Evolutionary conservation across 1,140 invertebrate genomes (phyloP), one percentile per base, ranked within the genome.

Genomic region (Brachionus calyciflorus): DNA sequence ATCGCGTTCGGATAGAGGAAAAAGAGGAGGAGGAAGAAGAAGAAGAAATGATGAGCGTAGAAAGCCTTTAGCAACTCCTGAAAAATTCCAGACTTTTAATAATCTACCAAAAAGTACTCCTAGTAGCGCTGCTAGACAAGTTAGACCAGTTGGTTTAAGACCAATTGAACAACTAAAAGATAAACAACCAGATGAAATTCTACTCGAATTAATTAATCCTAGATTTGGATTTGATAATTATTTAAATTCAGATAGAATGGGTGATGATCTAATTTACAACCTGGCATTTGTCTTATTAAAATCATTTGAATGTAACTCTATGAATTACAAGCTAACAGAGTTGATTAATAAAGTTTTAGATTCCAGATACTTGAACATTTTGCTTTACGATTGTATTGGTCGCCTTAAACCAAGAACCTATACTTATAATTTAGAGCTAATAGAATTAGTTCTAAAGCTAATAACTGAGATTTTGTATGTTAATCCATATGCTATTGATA

Each of bases 301-400:
- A 46, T 19, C 37, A 14, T 65, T 41, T 21, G 60, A 65, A 44
- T 65, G 60, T 37, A 65, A 65, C 41, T 65, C 60, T 12, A 44
- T 65, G 60, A 24, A 37, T 46, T 3, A 1, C 10, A 65, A 65
- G 26, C 41, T 44, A 46, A 65, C 2, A 24, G 60, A 65, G 10
- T 17, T 65, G 3, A 26, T 41, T 46, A 28, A n/a, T 24, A 65
- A 65, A 44, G 44, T 65, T 3, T 12, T 14, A 14, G 60, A 65
- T 10, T 65, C 60, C 24, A 65, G 26, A 24, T 65, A 44, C 44
- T 65, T 65, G 10, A 65, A 44, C 10, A 41, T 6, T 19, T 24
- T 65, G 0, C n/a, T 65, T 9, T 65, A 44, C 40, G 41, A 65
- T 21, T 9, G 19, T 21, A 24, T 65, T 4, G 26, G 44, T 14